Evolutionary conservation across 2,113 vertebrate species (phyloP), one percentile per base, ranked within the genome.

Genomic region (Gila orcuttii): DNA sequence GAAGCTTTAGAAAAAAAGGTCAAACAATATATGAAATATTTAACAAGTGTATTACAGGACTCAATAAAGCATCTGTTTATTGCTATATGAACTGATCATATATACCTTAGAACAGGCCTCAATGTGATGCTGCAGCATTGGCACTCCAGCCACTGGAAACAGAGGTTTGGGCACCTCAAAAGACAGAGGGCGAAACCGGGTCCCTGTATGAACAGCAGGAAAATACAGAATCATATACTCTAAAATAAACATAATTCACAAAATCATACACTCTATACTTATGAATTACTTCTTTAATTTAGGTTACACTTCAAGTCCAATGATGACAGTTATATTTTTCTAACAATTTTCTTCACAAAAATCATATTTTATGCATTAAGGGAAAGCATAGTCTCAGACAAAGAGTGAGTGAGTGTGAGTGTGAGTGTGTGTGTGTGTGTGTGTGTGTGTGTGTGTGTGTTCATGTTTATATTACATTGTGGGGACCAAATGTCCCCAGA

Each of bases 111-210:
- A 94, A 88, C 97, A 99, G 60, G 97, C 96, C 89, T 98, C 97
- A 28, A 99, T 97, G 92, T 99, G 97, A 86, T 99, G 98, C 92
- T 99, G 97, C 68, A 99, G 94, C 97, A 99, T 99, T n/a, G 98
- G 96, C 28, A 99, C 97, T 0, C 98, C 98, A 0, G 97, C 97
- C 66, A 99, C 96, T 7, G 98, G 98, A 89, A 99, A 99, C 74
- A 99, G 93, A 0, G 98, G 97, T 91, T 99, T 99, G 71, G 98
- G 98, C 66, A 99, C 98, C 90, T 99, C 98, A 86, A 99, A 99
- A 2, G 98, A 99, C 86, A 99, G 92, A 39, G 98, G 98, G 42
- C 98, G 95, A 92, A 99, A 99, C 77, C 98, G 94, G 33, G 98
- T 99, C 17, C 98, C 97, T 93, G 60, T 60, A 36, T 42, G 21